Evolutionary conservation across 2,797 vertebrate genomes (phyloP).

Genomic region (Pampus argenteus): DNA sequence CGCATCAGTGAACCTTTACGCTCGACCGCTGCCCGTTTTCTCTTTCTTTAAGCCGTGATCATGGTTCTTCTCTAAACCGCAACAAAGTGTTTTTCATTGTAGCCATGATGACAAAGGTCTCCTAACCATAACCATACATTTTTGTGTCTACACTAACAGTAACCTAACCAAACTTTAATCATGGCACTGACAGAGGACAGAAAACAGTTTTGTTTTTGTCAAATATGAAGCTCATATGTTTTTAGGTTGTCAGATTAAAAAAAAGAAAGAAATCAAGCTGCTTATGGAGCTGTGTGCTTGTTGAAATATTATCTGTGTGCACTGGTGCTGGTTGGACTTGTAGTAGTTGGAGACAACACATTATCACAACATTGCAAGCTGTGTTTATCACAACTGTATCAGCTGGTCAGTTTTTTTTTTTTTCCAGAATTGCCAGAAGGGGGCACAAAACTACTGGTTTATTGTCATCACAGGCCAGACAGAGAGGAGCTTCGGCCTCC

Average conservation of each 20-base stretch:
- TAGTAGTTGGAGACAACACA: constrained; percentile 1
- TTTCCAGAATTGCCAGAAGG: constrained; percentile 86
- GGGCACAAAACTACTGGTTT: constrained; percentile 87
- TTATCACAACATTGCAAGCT: constrained; percentile 1
- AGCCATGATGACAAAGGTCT: not conserved
- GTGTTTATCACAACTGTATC: constrained; percentile 34
- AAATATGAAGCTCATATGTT: too few species aligned
- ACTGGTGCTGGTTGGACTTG: not conserved
- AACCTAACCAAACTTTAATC: too few species aligned
- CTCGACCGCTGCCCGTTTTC: too few species aligned
- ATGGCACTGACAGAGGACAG: too few species aligned
- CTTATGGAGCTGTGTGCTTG: not conserved
- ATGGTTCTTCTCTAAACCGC: too few species aligned
- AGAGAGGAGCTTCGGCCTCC: constrained; percentile 37
- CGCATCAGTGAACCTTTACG: too few species aligned
- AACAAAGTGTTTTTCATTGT: too few species aligned
- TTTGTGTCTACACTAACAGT: too few species aligned
- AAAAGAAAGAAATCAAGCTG: not conserved
- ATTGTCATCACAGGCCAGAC: constrained; percentile 29
- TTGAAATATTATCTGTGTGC: constrained; percentile 1
- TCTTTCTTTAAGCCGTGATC: too few species aligned
- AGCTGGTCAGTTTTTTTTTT: constrained; percentile 55
- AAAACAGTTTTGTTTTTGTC: too few species aligned
- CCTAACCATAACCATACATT: too few species aligned
- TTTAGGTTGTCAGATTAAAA: constrained; percentile 65